Evolutionary conservation across 2,888 invertebrate genomes (phyloP), one percentile per base, ranked within the genome.

Genomic region (Orthosia incerta): DNA sequence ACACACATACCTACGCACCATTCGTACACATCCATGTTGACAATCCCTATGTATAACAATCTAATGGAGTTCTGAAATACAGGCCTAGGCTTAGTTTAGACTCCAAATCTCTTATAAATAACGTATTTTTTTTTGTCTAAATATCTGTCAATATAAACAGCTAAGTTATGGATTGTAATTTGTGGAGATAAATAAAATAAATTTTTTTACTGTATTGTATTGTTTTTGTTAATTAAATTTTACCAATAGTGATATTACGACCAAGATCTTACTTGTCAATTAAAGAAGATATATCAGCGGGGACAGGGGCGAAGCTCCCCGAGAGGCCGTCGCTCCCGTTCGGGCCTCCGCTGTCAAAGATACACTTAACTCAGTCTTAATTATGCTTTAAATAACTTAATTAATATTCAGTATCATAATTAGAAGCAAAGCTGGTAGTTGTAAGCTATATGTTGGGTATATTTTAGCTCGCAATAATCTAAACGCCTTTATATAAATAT

Each of bases 201-300:
- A n/a, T n/a, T n/a, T n/a, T n/a, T n/a, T n/a, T n/a, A n/a, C n/a
- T n/a, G n/a, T n/a, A n/a, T n/a, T n/a, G n/a, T n/a, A n/a, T n/a
- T n/a, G n/a, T n/a, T n/a, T n/a, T n/a, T n/a, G n/a, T n/a, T n/a
- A n/a, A 5, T 4, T 48, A 39, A 56, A 70, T 15, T 15, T 63
- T 12, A 12, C 13, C 3, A 62, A 20, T 31, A 60, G 9, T 39
- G 39, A 9, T 5, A 5, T 65, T 45, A 2, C 46, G 20, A 20
- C 18, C 4, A 57, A 46, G 1, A 55, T 39, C 94, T 91, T 89
- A 95, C 96, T 96, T 96, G 88, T 96, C 96, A 85, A 96, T 96
- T 87, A 96, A 88, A 82, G 96, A 95, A 72, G 96, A 96, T 89
- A 96, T 96, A 91, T 96, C 96, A 80, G 96, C 93, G 84, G 96